Evolutionary conservation across 2,797 vertebrate genomes (phyloP).

Genomic region (Gymnothorax reevesii): DNA sequence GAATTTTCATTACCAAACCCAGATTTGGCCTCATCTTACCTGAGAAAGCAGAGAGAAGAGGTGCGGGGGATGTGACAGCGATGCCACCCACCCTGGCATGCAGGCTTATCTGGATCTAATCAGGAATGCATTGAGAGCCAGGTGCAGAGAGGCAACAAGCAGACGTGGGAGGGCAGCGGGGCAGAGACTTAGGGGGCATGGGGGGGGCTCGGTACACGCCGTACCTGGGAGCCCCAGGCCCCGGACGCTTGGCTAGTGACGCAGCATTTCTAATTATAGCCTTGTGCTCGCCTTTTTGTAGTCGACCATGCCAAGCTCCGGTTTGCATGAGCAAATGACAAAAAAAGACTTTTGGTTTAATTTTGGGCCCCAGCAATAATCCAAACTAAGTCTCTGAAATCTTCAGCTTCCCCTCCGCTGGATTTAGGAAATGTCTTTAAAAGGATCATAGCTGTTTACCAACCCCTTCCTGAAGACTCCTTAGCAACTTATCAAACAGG

Average conservation of each 20-base stretch:
- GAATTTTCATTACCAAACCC: conserved; percentile 55
- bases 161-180: neutral
- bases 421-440: conserved; percentile 80
- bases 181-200: neutral
- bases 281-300: conserved; percentile 19
- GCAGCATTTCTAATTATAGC: conserved; percentile 29
- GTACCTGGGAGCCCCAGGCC: neutral
- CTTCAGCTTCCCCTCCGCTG: conserved; percentile 64
- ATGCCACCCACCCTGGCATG: conserved; percentile 55
- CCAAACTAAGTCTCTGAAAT: conserved; percentile 77
- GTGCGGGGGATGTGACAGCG: conserved; percentile 38
- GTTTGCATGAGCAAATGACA: conserved; percentile 74
- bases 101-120: neutral
- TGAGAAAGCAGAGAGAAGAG: conserved; percentile 56
- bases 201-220: neutral
- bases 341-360: conserved; percentile 81
- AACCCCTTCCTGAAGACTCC: conserved; percentile 68
- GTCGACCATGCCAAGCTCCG: conserved; percentile 44
- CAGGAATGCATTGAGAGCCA: neutral
- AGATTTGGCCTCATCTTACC: conserved; percentile 71
- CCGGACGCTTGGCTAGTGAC: neutral
- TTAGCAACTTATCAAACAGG: conserved; percentile 58
- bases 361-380: conserved; percentile 81
- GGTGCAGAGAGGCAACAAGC: neutral
- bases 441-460: conserved; percentile 77